phyloP scores from a whole-genome alignment of 2,797 vertebrate genomes.

The Paramormyrops hopkinsi region DNA sequence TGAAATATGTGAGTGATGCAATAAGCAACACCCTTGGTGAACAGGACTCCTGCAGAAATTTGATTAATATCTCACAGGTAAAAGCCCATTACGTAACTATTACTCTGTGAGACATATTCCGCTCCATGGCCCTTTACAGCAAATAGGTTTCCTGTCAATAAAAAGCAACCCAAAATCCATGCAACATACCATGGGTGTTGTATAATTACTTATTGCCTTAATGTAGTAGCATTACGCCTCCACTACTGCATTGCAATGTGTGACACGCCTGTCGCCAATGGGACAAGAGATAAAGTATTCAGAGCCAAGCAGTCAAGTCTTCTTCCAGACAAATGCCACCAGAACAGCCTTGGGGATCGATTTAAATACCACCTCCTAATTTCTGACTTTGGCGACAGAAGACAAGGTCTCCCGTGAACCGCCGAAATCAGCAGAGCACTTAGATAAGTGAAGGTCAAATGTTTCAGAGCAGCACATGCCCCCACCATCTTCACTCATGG shows the following conservation, averaged over 20 bases:
- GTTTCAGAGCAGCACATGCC: not conserved
- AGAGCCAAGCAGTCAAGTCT: not conserved
- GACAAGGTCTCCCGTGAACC: not conserved
- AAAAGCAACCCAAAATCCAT: not conserved
- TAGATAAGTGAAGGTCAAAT: constrained; percentile 7
- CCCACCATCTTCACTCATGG: not conserved
- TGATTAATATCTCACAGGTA: not conserved
- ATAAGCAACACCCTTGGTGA: not conserved
- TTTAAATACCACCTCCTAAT: not conserved
- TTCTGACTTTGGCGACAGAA: not conserved
- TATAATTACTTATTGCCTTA: not conserved
- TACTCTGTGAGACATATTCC: not conserved
- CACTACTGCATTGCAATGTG: not conserved
- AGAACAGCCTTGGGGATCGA: not conserved
- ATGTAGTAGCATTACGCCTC: not conserved
- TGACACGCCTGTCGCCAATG: not conserved
- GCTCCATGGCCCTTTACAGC: not conserved
- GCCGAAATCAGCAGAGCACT: not conserved
- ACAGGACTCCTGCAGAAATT: not conserved
- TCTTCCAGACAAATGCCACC: not conserved
- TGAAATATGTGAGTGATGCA: not conserved
- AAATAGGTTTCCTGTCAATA: not conserved
- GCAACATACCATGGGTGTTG: not conserved
- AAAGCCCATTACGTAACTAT: not conserved
- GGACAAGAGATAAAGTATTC: constrained; percentile 6